Base-by-base conservation (phyloP, 2,113 vertebrate genomes). In the Noctilio leporinus region DNA sequence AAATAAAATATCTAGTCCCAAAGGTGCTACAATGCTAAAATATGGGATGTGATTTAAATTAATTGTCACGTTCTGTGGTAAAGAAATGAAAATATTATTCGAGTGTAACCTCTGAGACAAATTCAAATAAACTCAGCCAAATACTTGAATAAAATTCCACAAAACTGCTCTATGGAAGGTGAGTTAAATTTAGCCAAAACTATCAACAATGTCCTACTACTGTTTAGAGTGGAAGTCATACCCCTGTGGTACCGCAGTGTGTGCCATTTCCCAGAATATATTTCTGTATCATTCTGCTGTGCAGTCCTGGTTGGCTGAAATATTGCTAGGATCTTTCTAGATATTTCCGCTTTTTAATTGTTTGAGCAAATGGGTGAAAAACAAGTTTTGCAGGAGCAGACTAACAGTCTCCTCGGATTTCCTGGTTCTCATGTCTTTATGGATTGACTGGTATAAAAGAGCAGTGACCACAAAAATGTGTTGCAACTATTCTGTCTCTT, bases 21-120 rank as follows among this genome's bases (percentile, higher is more conserved):
- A 73, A 96, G 93, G 96, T 96, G 86, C 95, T 94, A 91, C 94
- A 96, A 85, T 91, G 78, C 94, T 97, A 97, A 97, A 95, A 96
- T 96, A 97, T 91, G 95, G 96, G 92, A 97, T 94, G 95, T 93
- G 94, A 97, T 97, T 97, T 97, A 97, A 97, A 97, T 97, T 96
- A 97, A 97, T 97, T 97, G 97, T 97, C 97, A 96, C 94, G 20
- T 97, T 97, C 96, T 96, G 96, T 97, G 97, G 97, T 91, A 83
- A 81, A 94, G 96, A 95, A 97, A 97, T 95, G 88, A 97, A 97
- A 97, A 97, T 96, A 97, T 97, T 97, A 95, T 97, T 97, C 78
- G 86, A 96, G 97, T 90, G 95, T 96, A 96, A 92, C 97, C 94
- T 97, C 93, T 94, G 94, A 96, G 95, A 96, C 89, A 96, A 95